Evolutionary conservation across 1,140 invertebrate species (phyloP).

Genomic region (Hylaeus volcanicus): DNA sequence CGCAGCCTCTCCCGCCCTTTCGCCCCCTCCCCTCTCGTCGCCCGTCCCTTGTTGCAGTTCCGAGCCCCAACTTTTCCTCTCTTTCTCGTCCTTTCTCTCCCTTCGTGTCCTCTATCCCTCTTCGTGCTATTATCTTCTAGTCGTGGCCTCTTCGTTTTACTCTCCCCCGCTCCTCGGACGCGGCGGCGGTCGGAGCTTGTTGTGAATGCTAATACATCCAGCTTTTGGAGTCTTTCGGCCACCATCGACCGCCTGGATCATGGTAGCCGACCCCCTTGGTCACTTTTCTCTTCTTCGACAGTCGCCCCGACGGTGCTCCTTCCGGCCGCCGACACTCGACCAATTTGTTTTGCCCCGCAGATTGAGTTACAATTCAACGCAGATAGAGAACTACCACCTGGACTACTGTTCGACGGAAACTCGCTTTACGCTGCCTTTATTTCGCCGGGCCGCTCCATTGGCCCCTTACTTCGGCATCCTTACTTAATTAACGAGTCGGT

Average conservation of each 20-base stretch:
- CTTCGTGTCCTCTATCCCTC: slow-evolving; percentile 4
- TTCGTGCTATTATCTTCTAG: slow-evolving; percentile 34
- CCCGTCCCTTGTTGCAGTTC: slow-evolving; percentile 43
- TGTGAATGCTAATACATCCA: slow-evolving; percentile 74
- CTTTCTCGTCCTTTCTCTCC: slow-evolving; percentile 30
- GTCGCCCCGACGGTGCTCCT: slow-evolving; percentile 9
- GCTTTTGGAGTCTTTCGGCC: slow-evolving; percentile 39
- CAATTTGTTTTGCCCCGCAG: slow-evolving; percentile 48
- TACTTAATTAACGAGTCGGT: slow-evolving; percentile 67
- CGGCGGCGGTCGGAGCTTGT: slow-evolving; percentile 58
- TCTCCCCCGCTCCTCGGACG: slow-evolving; percentile 19
- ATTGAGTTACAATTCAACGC: slow-evolving; percentile 66
- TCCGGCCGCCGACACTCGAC: slow-evolving; percentile 29
- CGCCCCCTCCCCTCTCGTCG: background rate
- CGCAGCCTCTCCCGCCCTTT: slow-evolving; percentile 24
- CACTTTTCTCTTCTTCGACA: slow-evolving; percentile 32
- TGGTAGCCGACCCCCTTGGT: slow-evolving; percentile 40
- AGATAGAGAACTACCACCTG: slow-evolving; percentile 65
- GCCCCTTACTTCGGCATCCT: slow-evolving; percentile 56
- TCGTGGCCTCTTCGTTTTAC: slow-evolving; percentile 1
- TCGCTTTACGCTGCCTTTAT: slow-evolving; percentile 69
- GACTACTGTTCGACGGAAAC: slow-evolving; percentile 33
- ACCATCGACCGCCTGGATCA: slow-evolving; percentile 46
- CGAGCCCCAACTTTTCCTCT: slow-evolving; percentile 40
- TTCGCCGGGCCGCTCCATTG: slow-evolving; percentile 62